Evolutionary conservation across 53 echinoderm and acorn worm genomes (phyloP), one percentile per base, ranked within the genome.

Genomic region (Apostichopus leukothele): DNA sequence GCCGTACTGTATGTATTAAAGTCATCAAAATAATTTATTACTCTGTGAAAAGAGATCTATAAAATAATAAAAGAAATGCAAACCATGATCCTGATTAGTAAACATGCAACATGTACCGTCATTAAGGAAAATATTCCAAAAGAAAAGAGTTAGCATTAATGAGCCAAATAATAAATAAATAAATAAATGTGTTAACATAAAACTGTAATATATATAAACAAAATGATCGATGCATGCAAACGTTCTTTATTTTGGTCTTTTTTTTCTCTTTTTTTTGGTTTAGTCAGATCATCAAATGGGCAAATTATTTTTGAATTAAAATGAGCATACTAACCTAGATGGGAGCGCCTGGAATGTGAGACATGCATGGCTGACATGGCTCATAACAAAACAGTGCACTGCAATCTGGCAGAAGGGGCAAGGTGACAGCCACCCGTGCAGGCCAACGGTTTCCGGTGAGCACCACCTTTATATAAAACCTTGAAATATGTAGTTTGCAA

Each of bases 341-440:
- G 93, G 90, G 96, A 92, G 59, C 94, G 96, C 61, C 96, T 91
- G 55, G 92, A 91, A 83, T 94, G 96, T 86, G 96, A 90, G 89
- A 92, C 92, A 94, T 96, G 96, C 96, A 96, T 92, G 88, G 96
- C 94, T 51, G 93, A 87, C 88, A 87, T 87, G 88, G 85, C 85
- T 85, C 85, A 85, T 63, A 85, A 85, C 85, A 85, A 39, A 63
- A 39, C 27, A 85, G 51, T 85, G 85, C 85, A 85, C 85, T 85
- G 85, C 85, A 85, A 85, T 85, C 67, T 63, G 39, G 67, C 85
- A 85, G 85, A 85, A 52, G 81, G 81, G 54, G 22, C 67, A 60
- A 66, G 85, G 63, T 9, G 67, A 20, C 68, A 81, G 81, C 85
- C 14, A 50, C 85, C 26, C 39, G 85, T 39, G 77, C 67, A 51